Evolutionary conservation across 2,113 vertebrate species (phyloP), one percentile per base, ranked within the genome.

Genomic region (Zapus hudsonius): DNA sequence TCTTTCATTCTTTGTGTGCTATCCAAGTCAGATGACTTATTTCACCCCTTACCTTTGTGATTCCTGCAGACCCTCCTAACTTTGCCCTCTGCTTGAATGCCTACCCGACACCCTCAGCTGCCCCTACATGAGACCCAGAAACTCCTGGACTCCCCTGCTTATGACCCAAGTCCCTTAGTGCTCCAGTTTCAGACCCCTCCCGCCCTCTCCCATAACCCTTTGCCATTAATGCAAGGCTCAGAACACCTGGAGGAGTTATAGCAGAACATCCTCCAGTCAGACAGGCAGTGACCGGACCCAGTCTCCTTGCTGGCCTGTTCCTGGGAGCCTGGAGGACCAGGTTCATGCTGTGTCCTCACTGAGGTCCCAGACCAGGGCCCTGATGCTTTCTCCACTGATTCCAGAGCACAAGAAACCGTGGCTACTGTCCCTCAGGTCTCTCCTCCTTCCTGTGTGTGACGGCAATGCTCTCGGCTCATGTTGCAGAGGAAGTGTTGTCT

Each of bases 341-440:
- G 44, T 3, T 55, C 23, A 20, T 66, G n/a, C 17, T 40, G 47
- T 1, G 1, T 22, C 44, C 11, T 31, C 2, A 0, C 25, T 1
- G 2, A 2, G 2, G 27, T 47, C 12, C 47, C 47, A 8, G 47
- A 12, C 47, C 12, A 47, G 47, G 47, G 47, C 47, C 47, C 47
- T 47, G 31, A 12, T 82, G 36, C 12, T 16, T 33, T 72, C 27
- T 40, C 19, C 15, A 4, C 16, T n/a, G 81, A 42, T 17, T 44
- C 47, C 27, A 17, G 27, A 16, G 55, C 33, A 9, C 5, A 42
- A 42, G 25, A 44, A 5, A 5, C 13, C 0, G 0, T 0, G 0
- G 38, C 3, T 44, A 27, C 52, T 11, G 2, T 40, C 63, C 63
- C 47, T 67, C 63, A 61, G 55, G 42, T 1, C 0, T 52, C 25